Percentiles rank a stretch among this genome's conserved stretches.
Evolutionary conservation across 1,140 invertebrate genomes (phyloP).

Genomic region (Cephus cinctus): DNA sequence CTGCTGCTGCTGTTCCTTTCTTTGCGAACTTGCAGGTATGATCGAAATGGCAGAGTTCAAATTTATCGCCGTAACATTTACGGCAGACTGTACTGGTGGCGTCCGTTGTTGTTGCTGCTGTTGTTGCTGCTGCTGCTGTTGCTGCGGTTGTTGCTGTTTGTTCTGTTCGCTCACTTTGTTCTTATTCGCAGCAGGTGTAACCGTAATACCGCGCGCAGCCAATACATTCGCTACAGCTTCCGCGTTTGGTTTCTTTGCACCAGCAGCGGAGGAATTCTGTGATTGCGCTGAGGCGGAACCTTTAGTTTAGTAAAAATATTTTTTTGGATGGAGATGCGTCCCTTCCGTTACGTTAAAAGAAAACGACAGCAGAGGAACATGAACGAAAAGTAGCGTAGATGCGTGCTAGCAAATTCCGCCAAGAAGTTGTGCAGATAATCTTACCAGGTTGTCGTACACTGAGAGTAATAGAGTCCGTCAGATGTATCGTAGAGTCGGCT

Average conservation of each 20-base stretch:
- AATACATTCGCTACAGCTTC: constrained; percentile 73
- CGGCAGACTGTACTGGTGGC: too few relatives aligned
- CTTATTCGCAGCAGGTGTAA: constrained; percentile 63
- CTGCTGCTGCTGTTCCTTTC: constrained; percentile 25
- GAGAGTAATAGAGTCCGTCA: constrained; percentile 66
- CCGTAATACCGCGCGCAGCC: constrained; percentile 72
- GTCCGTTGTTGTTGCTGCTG: constrained; percentile 23
- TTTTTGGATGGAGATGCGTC: constrained; percentile 5
- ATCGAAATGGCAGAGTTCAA: constrained; percentile 74
- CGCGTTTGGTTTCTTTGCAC: constrained; percentile 63
- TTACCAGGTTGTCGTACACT: constrained; percentile 60
- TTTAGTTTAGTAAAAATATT: constrained; percentile 44
- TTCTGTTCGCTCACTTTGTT: constrained; percentile 38
- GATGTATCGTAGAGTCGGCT: constrained; percentile 61
- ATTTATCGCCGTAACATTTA: constrained; percentile 59
- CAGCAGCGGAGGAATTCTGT: constrained; percentile 32
- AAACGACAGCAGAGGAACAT: constrained; percentile 9
- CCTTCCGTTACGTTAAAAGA: constrained; percentile 2
- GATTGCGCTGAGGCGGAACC: constrained; percentile 51
- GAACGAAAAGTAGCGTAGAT: constrained; percentile 1
- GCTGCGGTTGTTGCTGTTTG: constrained; percentile 24
- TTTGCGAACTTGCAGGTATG: constrained; percentile 56
- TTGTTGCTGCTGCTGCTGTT: constrained; percentile 26
- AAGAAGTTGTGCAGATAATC: constrained; percentile 7
- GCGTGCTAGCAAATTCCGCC: constrained; percentile 1